phyloP scores from a whole-genome alignment of 2,888 invertebrate species.

The Cataglyphis albicans region DNA sequence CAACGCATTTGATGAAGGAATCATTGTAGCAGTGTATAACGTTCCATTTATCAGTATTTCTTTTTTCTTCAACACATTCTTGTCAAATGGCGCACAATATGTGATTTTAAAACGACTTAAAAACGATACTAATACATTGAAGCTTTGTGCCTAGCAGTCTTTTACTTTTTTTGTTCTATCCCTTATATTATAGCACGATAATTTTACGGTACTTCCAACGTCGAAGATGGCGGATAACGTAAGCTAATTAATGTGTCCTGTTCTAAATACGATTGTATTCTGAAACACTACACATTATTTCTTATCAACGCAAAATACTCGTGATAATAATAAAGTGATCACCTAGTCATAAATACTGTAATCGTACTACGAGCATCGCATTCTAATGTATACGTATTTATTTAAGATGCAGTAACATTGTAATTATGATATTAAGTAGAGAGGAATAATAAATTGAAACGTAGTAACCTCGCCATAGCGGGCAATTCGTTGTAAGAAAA shows the following conservation, averaged over 20 bases:
- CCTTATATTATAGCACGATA: constrained; percentile 8
- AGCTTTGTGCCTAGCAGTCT: constrained; percentile 25
- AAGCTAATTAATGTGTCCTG: constrained; percentile 31
- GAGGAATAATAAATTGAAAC: constrained; percentile 15
- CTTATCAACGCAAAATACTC: constrained; percentile 31
- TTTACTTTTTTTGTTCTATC: not conserved
- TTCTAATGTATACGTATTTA: constrained; percentile 37
- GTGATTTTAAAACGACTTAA: constrained; percentile 19
- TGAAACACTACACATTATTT: constrained; percentile 28
- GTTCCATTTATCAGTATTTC: constrained; percentile 48
- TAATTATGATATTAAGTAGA: constrained; percentile 41
- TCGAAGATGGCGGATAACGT: constrained; percentile 28
- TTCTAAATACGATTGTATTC: constrained; percentile 35
- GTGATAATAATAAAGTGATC: constrained; percentile 68
- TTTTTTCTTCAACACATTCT: constrained; percentile 15
- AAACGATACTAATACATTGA: constrained; percentile 8
- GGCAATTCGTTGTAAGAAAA: constrained; percentile 30
- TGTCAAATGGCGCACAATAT: not conserved
- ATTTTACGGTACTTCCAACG: constrained; percentile 38
- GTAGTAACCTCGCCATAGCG: constrained; percentile 43
- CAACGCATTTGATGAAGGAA: constrained; percentile 17
- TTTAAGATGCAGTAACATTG: constrained; percentile 49
- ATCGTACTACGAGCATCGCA: constrained; percentile 60
- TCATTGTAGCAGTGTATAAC: constrained; percentile 21
- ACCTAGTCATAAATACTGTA: constrained; percentile 65